These are phyloP conservation scores for Noctua fimbriata DNA, from an alignment of 2,888 invertebrate genomes.

Conservation along the genomic window DNA sequence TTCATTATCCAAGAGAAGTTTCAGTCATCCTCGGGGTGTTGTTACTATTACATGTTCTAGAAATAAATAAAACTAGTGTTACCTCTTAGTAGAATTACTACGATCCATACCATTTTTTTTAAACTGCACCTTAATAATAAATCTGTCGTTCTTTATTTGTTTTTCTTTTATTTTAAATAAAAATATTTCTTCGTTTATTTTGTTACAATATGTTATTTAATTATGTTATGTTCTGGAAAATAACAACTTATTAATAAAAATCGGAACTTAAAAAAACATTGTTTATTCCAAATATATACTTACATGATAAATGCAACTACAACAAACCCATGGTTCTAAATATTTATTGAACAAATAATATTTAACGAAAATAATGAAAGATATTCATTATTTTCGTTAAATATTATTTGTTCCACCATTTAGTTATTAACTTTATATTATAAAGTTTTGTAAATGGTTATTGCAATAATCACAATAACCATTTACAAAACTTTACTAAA, in stretches of 20 bases:
- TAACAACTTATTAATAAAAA: background rate
- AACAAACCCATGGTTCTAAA: background rate
- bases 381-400: no score
- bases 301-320: no score
- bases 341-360: background rate
- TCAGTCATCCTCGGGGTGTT: constrained; percentile 49
- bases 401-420: no score
- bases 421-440: no score
- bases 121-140: background rate
- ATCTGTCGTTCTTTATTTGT: background rate
- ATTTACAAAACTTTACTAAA: background rate
- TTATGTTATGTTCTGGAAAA: background rate
- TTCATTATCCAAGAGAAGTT: constrained; percentile 41
- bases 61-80: background rate
- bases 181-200: background rate
- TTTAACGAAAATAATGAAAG: no score
- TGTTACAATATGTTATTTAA: background rate
- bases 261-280: background rate
- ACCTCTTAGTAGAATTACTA: background rate
- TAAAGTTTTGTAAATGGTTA: no score
- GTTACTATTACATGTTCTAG: constrained; percentile 1
- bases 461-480: constrained; percentile 2
- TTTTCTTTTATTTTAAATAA: no score
- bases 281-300: background rate
- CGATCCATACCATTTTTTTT: no score